These are phyloP conservation scores for Micrasema minimum DNA, from an alignment of 1,140 invertebrate species.

Conservation along the genomic window DNA sequence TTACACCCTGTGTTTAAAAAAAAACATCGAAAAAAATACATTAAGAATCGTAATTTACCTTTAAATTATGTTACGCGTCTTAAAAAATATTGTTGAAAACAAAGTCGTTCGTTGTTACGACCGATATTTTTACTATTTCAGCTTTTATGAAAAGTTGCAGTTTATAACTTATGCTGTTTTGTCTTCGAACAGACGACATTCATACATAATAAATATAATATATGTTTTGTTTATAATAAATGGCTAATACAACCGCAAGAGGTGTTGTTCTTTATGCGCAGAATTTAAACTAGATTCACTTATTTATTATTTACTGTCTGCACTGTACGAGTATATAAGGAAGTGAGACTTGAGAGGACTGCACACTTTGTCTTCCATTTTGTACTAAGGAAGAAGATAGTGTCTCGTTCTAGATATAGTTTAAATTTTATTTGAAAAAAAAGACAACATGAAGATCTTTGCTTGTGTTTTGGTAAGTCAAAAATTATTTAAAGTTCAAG, in stretches of 20 bases:
- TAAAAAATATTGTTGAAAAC: too few relatives aligned
- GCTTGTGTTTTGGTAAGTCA: slow-evolving; percentile 9
- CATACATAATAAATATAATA: neutral
- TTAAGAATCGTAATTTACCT: too few relatives aligned
- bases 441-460: slow-evolving; percentile 10
- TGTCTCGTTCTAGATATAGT: slow-evolving; percentile 1
- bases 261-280: slow-evolving; percentile 18
- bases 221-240: neutral
- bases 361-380: slow-evolving; percentile 29
- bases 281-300: slow-evolving; percentile 23
- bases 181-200: too few relatives aligned
- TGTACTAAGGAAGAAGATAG: slow-evolving; percentile 26
- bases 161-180: too few relatives aligned
- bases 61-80: too few relatives aligned
- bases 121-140: too few relatives aligned
- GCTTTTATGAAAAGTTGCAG: too few relatives aligned
- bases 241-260: slow-evolving; percentile 3
- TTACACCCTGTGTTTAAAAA: too few relatives aligned
- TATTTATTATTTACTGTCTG: neutral
- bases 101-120: too few relatives aligned
- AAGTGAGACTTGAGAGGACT: neutral
- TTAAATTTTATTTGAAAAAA: neutral
- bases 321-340: slow-evolving; percentile 8
- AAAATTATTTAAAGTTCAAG: too few relatives aligned
- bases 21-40: too few relatives aligned